phyloP scores from a whole-genome alignment of 2,113 vertebrate species.

The Anolis sagrei region DNA sequence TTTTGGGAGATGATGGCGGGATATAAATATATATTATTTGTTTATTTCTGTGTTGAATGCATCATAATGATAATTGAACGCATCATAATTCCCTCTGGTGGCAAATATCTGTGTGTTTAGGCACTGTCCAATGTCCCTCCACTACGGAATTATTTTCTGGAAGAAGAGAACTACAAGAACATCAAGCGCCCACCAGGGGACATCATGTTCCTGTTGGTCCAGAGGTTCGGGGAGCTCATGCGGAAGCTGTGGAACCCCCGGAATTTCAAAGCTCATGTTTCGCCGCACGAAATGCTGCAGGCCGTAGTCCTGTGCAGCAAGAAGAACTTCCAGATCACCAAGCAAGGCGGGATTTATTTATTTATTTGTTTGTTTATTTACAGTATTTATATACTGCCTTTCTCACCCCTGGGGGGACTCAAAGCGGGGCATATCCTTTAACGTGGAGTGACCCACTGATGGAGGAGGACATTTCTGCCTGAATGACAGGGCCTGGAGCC shows the following conservation, averaged over 20 bases:
- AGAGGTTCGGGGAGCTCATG: slow-evolving; percentile 97
- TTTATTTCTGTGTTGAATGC: too few species aligned
- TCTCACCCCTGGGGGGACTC: too few species aligned
- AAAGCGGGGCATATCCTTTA: too few species aligned
- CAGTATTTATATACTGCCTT: too few species aligned
- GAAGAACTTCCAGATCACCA: slow-evolving; percentile 98
- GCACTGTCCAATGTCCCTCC: slow-evolving; percentile 96
- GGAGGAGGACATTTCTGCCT: too few species aligned
- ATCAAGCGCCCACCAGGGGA: slow-evolving; percentile 94
- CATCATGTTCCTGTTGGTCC: slow-evolving; percentile 97
- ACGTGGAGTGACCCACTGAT: too few species aligned
- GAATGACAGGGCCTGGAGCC: too few species aligned
- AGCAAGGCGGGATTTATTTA: slow-evolving; percentile 88
- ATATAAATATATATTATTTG: too few species aligned
- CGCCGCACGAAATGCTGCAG: slow-evolving; percentile 98
- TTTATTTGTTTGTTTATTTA: too few species aligned
- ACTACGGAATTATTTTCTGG: slow-evolving; percentile 94
- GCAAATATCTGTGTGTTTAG: slow-evolving; percentile 63
- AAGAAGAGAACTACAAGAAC: slow-evolving; percentile 91
- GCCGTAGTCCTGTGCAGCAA: slow-evolving; percentile 97
- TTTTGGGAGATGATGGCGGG: too few species aligned
- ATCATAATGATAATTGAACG: too few species aligned
- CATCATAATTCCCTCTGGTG: slow-evolving; percentile 8
- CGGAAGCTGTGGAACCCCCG: slow-evolving; percentile 97
- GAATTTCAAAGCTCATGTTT: slow-evolving; percentile 98